Conservation (phyloP, 2,888 invertebrate species). For the Pyrochroa serraticornis region DNA sequence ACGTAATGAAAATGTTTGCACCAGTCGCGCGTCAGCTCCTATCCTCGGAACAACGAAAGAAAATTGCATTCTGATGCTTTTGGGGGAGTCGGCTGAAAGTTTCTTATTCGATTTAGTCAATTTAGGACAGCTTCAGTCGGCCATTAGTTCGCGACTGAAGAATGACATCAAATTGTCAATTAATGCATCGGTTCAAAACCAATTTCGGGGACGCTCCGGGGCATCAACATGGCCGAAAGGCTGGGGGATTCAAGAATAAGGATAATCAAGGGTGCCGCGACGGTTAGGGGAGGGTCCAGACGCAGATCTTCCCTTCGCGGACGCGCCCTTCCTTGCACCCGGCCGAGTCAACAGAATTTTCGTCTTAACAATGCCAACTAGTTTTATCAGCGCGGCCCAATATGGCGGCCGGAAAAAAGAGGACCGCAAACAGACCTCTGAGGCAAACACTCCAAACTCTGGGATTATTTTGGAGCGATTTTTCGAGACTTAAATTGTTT, state of each 20-base stretch:
- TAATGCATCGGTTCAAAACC: slow-evolving; percentile 57
- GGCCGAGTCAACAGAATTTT: not conserved
- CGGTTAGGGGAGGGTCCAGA: slow-evolving; percentile 45
- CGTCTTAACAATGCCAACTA: too few species aligned
- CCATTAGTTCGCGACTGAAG: slow-evolving; percentile 53
- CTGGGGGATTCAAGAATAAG: slow-evolving; percentile 49
- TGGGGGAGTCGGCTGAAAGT: slow-evolving; percentile 42
- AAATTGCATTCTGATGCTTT: slow-evolving; percentile 39
- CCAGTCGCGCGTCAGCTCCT: slow-evolving; percentile 20
- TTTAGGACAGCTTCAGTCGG: slow-evolving; percentile 54
- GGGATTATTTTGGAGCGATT: too few species aligned
- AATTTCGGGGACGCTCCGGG: slow-evolving; percentile 49
- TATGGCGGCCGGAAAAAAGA: too few species aligned
- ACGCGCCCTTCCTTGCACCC: slow-evolving; percentile 30
- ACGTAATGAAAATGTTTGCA: slow-evolving; percentile 11
- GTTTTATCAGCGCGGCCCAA: too few species aligned
- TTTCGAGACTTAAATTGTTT: too few species aligned
- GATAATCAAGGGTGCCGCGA: slow-evolving; percentile 50
- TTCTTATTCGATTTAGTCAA: slow-evolving; percentile 56
- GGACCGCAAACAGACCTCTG: too few species aligned
- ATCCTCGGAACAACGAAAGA: slow-evolving; percentile 30
- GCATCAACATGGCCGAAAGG: slow-evolving; percentile 45
- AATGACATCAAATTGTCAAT: slow-evolving; percentile 58
- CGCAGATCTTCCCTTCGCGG: slow-evolving; percentile 35
- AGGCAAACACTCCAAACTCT: too few species aligned